Conservation (phyloP, 2,113 vertebrate genomes). For the Vimba vimba region DNA sequence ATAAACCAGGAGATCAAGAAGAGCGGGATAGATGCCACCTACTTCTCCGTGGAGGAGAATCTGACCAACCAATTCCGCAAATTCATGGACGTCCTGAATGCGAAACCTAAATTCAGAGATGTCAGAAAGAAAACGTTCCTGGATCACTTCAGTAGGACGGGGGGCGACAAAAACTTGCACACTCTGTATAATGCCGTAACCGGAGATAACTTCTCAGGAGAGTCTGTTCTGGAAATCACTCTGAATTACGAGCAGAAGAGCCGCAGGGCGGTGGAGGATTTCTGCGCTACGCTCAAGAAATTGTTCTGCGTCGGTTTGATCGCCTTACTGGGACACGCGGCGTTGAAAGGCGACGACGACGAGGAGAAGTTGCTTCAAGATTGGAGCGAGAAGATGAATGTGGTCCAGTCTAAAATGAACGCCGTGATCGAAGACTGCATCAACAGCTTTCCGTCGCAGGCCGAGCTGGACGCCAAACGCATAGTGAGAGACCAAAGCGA, state of each 20-base stretch:
- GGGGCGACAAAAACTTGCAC: conserved; percentile 76
- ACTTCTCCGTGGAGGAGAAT: conserved; percentile 79
- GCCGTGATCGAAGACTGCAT: conserved; percentile 75
- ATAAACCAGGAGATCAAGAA: conserved; percentile 78
- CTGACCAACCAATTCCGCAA: conserved; percentile 81
- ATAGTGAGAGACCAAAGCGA: conserved; percentile 66
- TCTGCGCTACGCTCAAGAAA: conserved; percentile 76
- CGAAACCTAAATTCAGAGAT: conserved; percentile 75
- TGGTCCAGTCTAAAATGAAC: conserved; percentile 73
- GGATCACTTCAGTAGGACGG: conserved; percentile 73
- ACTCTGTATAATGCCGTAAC: conserved; percentile 74
- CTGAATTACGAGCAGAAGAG: conserved; percentile 79
- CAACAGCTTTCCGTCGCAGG: conserved; percentile 71
- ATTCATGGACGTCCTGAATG: conserved; percentile 82
- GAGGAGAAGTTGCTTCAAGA: conserved; percentile 70
- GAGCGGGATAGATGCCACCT: conserved; percentile 68
- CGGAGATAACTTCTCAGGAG: conserved; percentile 72
- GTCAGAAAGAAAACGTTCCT: conserved; percentile 79
- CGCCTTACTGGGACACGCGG: conserved; percentile 73
- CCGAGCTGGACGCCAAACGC: conserved; percentile 65
- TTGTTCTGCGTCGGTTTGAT: conserved; percentile 80
- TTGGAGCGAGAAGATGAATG: conserved; percentile 77
- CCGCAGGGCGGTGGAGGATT: conserved; percentile 75
- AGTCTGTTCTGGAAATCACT: conserved; percentile 75
- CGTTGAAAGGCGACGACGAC: conserved; percentile 69